These are phyloP conservation scores for Shinisaurus crocodilurus DNA, from an alignment of 2,113 vertebrate species.

Conservation along the genomic window DNA sequence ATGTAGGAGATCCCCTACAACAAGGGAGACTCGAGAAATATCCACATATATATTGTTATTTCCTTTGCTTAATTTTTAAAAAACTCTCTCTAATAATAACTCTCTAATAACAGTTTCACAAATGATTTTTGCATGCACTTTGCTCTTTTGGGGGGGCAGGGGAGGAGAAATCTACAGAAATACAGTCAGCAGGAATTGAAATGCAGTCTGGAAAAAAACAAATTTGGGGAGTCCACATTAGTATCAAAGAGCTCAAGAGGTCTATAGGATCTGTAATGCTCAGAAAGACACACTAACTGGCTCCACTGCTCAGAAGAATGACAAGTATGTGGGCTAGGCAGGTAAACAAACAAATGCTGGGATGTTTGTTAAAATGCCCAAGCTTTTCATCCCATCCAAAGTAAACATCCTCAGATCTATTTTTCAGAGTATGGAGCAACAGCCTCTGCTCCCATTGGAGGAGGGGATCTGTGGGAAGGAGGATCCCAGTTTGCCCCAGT, in stretches of 20 bases:
- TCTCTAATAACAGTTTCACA: neutral
- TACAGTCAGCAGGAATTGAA: neutral
- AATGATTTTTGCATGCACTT: neutral
- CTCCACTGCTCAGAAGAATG: constrained; percentile 59
- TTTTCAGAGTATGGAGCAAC: constrained; percentile 33
- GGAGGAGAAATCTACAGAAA: neutral
- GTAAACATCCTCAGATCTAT: constrained; percentile 38
- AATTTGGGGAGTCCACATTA: neutral
- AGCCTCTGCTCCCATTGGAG: neutral
- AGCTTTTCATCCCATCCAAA: constrained; percentile 36
- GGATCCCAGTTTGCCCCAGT: neutral
- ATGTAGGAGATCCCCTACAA: neutral
- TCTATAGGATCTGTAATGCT: constrained; percentile 20
- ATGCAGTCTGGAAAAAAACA: neutral
- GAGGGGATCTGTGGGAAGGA: neutral
- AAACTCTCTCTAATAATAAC: neutral
- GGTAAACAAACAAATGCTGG: constrained; percentile 67
- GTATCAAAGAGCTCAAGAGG: neutral
- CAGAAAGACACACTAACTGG: constrained; percentile 32
- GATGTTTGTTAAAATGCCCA: constrained; percentile 66
- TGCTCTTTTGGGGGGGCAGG: neutral
- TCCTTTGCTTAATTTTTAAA: neutral
- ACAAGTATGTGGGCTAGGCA: constrained; percentile 68
- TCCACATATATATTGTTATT: neutral
- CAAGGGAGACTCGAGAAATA: neutral